Evolutionary conservation across 1,140 invertebrate species (phyloP).

Genomic region (Tetraneura akinire): DNA sequence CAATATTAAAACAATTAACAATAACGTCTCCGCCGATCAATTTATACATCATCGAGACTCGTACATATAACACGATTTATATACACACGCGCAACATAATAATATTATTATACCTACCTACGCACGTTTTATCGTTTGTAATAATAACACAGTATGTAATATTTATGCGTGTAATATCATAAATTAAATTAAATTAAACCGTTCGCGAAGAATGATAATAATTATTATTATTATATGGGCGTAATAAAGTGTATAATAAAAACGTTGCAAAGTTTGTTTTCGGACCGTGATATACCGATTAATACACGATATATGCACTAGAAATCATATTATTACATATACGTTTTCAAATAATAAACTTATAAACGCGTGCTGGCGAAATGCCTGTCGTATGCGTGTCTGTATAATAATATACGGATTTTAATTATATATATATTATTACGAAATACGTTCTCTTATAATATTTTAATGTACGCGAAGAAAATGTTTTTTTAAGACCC

Average conservation of each 20-base stretch:
- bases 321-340: constrained; percentile 1
- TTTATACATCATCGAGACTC: neutral
- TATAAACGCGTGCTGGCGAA: constrained; percentile 13
- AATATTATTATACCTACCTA: no score
- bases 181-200: constrained; percentile 23
- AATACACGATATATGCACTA: neutral
- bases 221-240: neutral
- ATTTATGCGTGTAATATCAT: neutral
- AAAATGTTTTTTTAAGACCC: neutral
- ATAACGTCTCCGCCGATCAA: neutral
- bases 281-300: neutral
- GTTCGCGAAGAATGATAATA: constrained; percentile 1
- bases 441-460: no score
- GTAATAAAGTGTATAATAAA: neutral
- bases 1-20: no score
- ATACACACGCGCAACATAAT: neutral
- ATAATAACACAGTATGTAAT: no score
- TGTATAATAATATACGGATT: no score
- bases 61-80: neutral
- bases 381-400: neutral
- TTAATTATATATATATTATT: constrained; percentile 18
- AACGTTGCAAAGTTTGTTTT: neutral
- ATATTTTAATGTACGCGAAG: no score
- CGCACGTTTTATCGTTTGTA: no score
- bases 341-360: neutral